A percentile compares a stretch with the other conserved stretches of the same genome.
Conservation (phyloP, 2,888 invertebrate genomes). For the Lapara coniferarum region DNA sequence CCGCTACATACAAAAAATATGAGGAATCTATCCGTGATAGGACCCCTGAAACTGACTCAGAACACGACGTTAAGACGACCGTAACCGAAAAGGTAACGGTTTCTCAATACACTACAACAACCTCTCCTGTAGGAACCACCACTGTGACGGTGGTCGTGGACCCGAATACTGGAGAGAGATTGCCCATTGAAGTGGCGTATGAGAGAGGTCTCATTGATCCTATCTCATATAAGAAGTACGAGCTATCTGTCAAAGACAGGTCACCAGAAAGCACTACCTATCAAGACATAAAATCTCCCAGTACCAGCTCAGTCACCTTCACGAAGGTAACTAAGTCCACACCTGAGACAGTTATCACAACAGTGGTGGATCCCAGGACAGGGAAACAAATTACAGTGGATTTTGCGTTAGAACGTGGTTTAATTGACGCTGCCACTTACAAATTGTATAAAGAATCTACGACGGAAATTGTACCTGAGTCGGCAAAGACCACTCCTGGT, state of each 20-base stretch:
- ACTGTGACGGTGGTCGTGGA: conserved; percentile 79
- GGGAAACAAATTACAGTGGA: conserved; percentile 89
- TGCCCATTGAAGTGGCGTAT: conserved; percentile 88
- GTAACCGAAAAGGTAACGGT: conserved; percentile 48
- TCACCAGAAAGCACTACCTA: conserved; percentile 48
- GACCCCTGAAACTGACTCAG: conserved; percentile 56
- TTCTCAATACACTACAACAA: conserved; percentile 63
- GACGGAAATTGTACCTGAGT: conserved; percentile 33
- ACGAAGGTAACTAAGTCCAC: conserved; percentile 43
- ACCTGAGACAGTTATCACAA: conserved; percentile 46
- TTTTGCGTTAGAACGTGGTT: conserved; percentile 84
- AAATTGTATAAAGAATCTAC: conserved; percentile 47
- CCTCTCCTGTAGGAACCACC: conserved; percentile 35
- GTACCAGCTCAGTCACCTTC: conserved; percentile 43
- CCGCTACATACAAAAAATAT: conserved; percentile 78
- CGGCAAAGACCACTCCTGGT: conserved; percentile 38
- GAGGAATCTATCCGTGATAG: conserved; percentile 73
- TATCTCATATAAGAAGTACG: conserved; percentile 77
- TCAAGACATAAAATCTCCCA: conserved; percentile 38
- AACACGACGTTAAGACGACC: conserved; percentile 46
- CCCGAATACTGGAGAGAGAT: conserved; percentile 89
- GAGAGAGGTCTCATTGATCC: conserved; percentile 66
- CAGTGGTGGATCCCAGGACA: conserved; percentile 86
- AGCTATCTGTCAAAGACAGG: conserved; percentile 62
- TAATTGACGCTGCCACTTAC: conserved; percentile 56